Evolutionary conservation across 2,888 invertebrate species (phyloP).

Genomic region (Stenichneumon culpator): DNA sequence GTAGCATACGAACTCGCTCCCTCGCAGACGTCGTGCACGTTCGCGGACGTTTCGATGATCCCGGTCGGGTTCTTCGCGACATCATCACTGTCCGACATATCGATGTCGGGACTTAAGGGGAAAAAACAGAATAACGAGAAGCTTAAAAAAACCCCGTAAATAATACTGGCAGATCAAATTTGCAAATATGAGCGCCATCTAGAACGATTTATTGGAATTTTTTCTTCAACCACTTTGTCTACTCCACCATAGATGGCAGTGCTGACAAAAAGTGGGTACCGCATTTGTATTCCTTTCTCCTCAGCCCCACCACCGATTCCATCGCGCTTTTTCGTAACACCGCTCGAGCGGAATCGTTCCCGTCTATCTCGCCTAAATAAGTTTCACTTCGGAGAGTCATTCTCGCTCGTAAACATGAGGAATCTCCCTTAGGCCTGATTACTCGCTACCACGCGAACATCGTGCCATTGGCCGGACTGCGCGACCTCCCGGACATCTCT

Average conservation of each 20-base stretch:
- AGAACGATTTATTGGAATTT: neutral
- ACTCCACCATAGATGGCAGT: neutral
- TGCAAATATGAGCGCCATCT: neutral
- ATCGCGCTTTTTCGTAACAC: neutral
- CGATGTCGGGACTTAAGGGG: neutral
- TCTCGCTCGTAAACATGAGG: neutral
- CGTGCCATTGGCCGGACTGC: neutral
- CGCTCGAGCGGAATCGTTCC: neutral
- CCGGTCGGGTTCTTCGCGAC: conserved; percentile 54
- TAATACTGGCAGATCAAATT: neutral
- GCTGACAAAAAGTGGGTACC: neutral
- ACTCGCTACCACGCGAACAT: neutral
- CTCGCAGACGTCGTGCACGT: conserved; percentile 50
- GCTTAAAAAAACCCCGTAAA: neutral
- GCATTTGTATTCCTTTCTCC: neutral
- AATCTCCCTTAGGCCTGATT: neutral
- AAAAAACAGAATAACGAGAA: too few species aligned
- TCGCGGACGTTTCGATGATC: conserved; percentile 53
- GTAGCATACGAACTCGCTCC: conserved; percentile 50
- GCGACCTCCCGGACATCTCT: neutral
- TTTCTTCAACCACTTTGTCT: neutral
- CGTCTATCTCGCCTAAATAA: neutral
- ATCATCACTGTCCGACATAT: conserved; percentile 35
- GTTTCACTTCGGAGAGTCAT: neutral
- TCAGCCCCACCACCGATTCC: neutral